Base-by-base conservation (phyloP, 2,113 vertebrate species). In the Siniperca chuatsi region DNA sequence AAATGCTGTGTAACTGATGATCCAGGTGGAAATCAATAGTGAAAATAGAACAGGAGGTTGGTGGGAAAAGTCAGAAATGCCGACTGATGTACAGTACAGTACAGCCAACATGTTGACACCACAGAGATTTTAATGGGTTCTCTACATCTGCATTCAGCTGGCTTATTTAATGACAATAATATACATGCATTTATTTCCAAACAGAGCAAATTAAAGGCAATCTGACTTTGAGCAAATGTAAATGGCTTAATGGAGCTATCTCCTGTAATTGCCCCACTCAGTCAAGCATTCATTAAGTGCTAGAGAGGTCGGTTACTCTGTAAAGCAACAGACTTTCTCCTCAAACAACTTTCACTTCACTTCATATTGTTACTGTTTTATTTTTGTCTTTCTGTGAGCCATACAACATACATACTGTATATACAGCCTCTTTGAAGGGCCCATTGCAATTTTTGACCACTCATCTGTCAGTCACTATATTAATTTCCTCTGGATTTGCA, bases 221-320 rank as follows among this genome's bases (percentile, higher is more conserved):
- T 88, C 87, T 85, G 92, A 90, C 81, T 82, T 81, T 84, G 52
- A 87, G 77, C 61, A 83, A 90, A 92, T 91, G 90, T 78, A 89
- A 90, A 92, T 81, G 75, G 82, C 81, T 79, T 90, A 88, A 91
- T 93, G 84, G 81, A 87, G 82, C 87, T 62, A 81, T 92, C 78
- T 81, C 37, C 87, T 85, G 86, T 92, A 92, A 93, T 90, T 93
- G 90, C 82, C 74, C 77, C 82, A 86, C 85, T 94, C 83, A 91
- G 71, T 91, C 87, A 89, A 84, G 83, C 86, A 84, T 91, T 91
- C 80, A 89, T 91, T 91, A 89, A 82, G 83, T 79, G 78, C 75
- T 33, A 35, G 76, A 52, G 79, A 89, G 77, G 76, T 71, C 87
- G 68, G 81, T 75, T 83, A 78, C 67, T 66, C 82, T 52, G 48